Conservation (phyloP, 2,797 vertebrate species). For the Propithecus perrieri region DNA sequence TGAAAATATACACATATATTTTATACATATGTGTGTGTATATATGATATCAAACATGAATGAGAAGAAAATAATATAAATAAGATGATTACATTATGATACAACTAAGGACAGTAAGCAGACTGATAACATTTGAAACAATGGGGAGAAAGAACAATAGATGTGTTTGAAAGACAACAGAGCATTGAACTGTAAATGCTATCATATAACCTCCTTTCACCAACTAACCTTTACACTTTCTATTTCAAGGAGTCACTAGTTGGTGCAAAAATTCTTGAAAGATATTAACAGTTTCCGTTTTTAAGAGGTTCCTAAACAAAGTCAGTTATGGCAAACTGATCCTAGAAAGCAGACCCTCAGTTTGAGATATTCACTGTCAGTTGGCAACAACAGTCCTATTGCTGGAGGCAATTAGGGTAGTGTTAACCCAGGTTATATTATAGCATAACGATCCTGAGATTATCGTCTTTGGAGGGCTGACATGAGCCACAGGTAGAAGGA, state of each 20-base stretch:
- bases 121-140: not conserved
- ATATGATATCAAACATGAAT: not conserved
- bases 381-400: not conserved
- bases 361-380: not conserved
- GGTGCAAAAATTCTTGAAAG: not conserved
- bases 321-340: not conserved
- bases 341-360: not conserved
- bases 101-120: not conserved
- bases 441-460: not conserved
- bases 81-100: not conserved
- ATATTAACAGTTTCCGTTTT: not conserved
- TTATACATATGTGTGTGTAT: not conserved
- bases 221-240: not conserved
- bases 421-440: not conserved
- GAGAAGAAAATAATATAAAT: not conserved
- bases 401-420: rapidly evolving
- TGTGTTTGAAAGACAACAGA: not conserved
- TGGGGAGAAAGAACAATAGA: not conserved
- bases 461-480: not conserved
- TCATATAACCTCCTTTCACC: not conserved
- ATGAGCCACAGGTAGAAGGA: not conserved
- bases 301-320: not conserved
- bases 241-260: not conserved
- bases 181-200: not conserved
- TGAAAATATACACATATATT: not conserved